Evolutionary conservation across 2,888 invertebrate genomes (phyloP).

Genomic region (Sinodicranocentrus sp.): DNA sequence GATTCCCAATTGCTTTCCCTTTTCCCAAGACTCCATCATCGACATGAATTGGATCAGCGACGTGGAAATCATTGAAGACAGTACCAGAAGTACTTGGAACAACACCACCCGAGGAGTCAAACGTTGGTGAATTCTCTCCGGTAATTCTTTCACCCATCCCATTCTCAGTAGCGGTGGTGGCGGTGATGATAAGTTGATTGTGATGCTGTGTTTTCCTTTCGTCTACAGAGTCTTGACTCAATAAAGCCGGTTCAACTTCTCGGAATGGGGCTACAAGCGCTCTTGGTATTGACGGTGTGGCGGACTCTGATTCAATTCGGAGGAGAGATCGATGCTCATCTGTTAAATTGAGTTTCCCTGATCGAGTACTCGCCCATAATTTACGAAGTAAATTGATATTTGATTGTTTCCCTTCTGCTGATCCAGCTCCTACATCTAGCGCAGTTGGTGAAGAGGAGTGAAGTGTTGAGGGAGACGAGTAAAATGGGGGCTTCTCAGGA

Average conservation of each 20-base stretch:
- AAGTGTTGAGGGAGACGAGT: constrained; percentile 16
- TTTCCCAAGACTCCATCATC: constrained; percentile 35
- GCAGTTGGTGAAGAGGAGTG: constrained; percentile 16
- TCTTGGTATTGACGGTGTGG: constrained; percentile 27
- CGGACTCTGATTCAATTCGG: constrained; percentile 69
- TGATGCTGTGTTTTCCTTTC: not conserved
- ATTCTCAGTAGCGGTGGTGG: not conserved
- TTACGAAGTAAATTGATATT: constrained; percentile 74
- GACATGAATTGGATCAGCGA: constrained; percentile 32
- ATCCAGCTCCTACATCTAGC: not conserved
- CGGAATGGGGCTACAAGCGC: not conserved
- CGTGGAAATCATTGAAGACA: constrained; percentile 7
- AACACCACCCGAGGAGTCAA: not conserved
- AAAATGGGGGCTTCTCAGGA: constrained; percentile 49
- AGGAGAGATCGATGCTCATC: constrained; percentile 74
- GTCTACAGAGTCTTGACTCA: not conserved
- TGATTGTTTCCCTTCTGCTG: constrained; percentile 59
- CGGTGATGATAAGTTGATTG: constrained; percentile 27
- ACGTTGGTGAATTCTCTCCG: constrained; percentile 16
- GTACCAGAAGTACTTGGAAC: not conserved
- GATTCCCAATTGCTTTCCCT: constrained; percentile 10
- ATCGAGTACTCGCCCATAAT: constrained; percentile 73
- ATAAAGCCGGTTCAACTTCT: not conserved
- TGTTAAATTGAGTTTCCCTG: constrained; percentile 74
- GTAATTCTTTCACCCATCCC: not conserved